Base-by-base conservation (phyloP, 2,797 vertebrate species). In the Chelon labrosus region DNA sequence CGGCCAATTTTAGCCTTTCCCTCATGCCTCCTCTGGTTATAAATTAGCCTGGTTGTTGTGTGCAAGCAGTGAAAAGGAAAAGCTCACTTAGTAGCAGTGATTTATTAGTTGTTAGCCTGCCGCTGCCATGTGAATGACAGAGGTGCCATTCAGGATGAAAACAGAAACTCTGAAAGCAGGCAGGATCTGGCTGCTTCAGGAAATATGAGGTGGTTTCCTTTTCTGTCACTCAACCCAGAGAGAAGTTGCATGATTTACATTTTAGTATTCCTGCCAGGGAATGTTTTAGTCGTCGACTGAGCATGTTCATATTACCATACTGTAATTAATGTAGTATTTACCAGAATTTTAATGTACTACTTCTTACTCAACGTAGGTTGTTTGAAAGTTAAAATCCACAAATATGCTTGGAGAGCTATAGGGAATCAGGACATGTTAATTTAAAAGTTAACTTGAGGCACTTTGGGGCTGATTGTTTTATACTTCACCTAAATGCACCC, bases 41-140 rank as follows among this genome's bases (percentile, higher is more conserved):
- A 93, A 94, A 94, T 93, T 92, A 93, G 90, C 89, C 84, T 61
- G 54, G 65, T 91, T 87, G 82, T 72, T 88, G 83, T 93, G 91
- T 87, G 83, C 84, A 66, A 80, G 89, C 82, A 85, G 85, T 82
- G 90, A 88, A 90, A 90, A 91, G 90, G 89, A 92, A 94, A 94
- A 88, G 90, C 90, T 88, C 89, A 92, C 89, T 92, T 93, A 88
- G 88, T 77, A 87, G 83, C 89, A 79, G 89, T 90, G 88, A 91
- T 94, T 95, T 93, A 94, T 92, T 88, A 89, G 87, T 75, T 91
- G 92, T 86, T 88, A 75, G 88, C 78, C 79, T 79, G 87, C 90
- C 89, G 88, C 86, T 91, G 90, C 87, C 85, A 59, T 80, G 82
- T 90, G 87, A 90, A 80, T 88, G 82, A 88, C 85, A 85, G 84